Conservation (phyloP, 2,888 invertebrate genomes). For the Diachrysia chrysitis region DNA sequence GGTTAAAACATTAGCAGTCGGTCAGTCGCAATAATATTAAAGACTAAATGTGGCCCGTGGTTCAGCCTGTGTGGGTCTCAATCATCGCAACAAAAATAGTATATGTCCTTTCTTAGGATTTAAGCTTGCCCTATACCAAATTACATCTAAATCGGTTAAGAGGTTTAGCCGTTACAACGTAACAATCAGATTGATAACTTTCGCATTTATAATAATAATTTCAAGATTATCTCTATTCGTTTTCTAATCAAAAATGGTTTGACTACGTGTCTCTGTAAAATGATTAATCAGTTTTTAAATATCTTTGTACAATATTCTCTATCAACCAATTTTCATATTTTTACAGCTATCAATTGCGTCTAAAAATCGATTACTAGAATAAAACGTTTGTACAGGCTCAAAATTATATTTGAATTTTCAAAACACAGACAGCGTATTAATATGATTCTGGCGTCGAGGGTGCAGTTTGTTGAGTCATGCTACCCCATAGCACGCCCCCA, state of each 20-base stretch:
- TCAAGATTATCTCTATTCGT: neutral
- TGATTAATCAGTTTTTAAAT: neutral
- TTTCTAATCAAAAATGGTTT: neutral
- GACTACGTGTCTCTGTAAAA: neutral
- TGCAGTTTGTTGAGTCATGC: slow-evolving; percentile 57
- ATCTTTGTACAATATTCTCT: neutral
- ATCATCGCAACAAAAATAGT: too few relatives aligned
- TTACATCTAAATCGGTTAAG: too few relatives aligned
- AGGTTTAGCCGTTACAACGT: too few relatives aligned
- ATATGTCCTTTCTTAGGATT: too few relatives aligned
- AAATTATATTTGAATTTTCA: slow-evolving; percentile 22
- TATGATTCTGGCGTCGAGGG: slow-evolving; percentile 47
- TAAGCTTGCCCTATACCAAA: too few relatives aligned
- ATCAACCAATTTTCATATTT: neutral
- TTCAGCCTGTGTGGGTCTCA: too few relatives aligned
- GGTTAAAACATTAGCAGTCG: slow-evolving; percentile 24
- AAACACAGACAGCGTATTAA: slow-evolving; percentile 29
- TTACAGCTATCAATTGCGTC: neutral
- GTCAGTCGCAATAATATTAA: slow-evolving; percentile 1
- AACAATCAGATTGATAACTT: too few relatives aligned
- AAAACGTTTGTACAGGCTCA: neutral
- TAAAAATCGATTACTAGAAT: too few relatives aligned
- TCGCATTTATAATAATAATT: too few relatives aligned
- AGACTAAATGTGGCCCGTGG: too few relatives aligned
- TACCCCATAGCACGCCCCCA: slow-evolving; percentile 51